Conservation (phyloP, 2,113 vertebrate species). For the Eurypyga helias region DNA sequence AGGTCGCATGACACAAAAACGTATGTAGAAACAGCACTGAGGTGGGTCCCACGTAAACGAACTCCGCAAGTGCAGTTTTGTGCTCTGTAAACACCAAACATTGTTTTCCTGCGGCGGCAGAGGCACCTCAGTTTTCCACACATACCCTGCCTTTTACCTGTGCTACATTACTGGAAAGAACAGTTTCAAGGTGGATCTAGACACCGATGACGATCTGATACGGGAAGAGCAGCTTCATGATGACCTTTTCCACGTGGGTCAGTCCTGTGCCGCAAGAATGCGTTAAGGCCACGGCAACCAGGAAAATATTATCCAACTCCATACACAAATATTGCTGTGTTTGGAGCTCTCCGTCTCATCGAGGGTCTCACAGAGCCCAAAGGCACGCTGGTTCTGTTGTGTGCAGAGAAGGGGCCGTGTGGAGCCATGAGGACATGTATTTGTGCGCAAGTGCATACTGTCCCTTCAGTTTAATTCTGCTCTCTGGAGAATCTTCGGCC, state of each 20-base stretch:
- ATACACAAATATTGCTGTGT: background rate
- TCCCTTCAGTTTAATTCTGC: background rate
- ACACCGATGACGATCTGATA: background rate
- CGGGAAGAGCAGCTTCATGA: background rate
- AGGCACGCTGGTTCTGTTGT: background rate
- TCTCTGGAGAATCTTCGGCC: background rate
- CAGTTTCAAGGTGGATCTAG: background rate
- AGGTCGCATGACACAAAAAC: background rate
- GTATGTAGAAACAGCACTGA: background rate
- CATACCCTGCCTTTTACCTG: background rate
- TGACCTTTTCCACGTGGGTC: background rate
- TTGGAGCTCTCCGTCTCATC: background rate
- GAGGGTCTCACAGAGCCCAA: background rate
- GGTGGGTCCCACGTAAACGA: background rate
- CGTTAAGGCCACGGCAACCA: background rate
- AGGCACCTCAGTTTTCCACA: background rate
- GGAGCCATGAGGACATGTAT: background rate
- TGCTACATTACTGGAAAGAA: background rate
- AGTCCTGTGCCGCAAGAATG: background rate
- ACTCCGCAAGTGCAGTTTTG: background rate
- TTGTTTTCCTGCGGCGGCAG: background rate
- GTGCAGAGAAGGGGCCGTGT: background rate
- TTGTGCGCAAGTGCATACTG: background rate
- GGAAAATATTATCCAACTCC: background rate
- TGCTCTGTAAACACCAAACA: background rate